Percentiles rank a stretch among this genome's conserved stretches.
These are phyloP conservation scores for Thamnaconus septentrionalis DNA, from an alignment of 2,113 vertebrate genomes.

Conservation along the genomic window DNA sequence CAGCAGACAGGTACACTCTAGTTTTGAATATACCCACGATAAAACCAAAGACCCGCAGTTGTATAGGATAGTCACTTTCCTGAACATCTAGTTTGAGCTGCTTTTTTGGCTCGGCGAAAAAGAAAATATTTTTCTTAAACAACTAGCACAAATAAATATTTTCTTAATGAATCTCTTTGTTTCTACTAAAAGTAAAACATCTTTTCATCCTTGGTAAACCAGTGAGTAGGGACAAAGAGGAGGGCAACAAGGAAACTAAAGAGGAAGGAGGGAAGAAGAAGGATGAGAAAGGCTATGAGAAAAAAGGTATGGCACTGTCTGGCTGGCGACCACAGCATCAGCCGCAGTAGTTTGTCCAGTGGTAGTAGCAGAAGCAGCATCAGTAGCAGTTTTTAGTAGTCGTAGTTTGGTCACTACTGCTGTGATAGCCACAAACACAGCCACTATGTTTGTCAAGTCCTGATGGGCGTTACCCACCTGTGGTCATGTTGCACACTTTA, in stretches of 20 bases:
- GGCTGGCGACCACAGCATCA: background rate
- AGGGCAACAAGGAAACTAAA: slow-evolving; percentile 17
- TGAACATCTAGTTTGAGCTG: background rate
- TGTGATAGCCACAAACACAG: too few species aligned
- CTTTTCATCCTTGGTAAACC: slow-evolving; percentile 3
- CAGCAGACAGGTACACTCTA: slow-evolving; percentile 40
- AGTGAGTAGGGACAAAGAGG: slow-evolving; percentile 37
- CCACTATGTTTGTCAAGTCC: background rate
- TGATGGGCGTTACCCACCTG: background rate
- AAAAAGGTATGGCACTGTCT: slow-evolving; percentile 62
- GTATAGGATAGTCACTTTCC: background rate
- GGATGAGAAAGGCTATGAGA: slow-evolving; percentile 62
- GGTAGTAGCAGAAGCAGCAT: background rate
- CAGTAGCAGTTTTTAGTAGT: background rate
- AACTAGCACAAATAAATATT: background rate
- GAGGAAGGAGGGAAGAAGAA: slow-evolving; percentile 31
- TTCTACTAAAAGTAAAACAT: background rate
- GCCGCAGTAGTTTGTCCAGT: background rate
- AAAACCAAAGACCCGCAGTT: background rate
- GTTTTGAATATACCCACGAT: background rate
- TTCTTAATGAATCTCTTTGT: background rate
- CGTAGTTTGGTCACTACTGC: too few species aligned
- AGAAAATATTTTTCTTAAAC: background rate
- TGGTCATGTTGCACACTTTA: slow-evolving; percentile 17
- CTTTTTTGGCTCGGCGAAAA: background rate